Percentiles rank a stretch among this genome's conserved stretches.
phyloP scores from a whole-genome alignment of 2,113 vertebrate genomes.

The Lycocorax pyrrhopterus region DNA sequence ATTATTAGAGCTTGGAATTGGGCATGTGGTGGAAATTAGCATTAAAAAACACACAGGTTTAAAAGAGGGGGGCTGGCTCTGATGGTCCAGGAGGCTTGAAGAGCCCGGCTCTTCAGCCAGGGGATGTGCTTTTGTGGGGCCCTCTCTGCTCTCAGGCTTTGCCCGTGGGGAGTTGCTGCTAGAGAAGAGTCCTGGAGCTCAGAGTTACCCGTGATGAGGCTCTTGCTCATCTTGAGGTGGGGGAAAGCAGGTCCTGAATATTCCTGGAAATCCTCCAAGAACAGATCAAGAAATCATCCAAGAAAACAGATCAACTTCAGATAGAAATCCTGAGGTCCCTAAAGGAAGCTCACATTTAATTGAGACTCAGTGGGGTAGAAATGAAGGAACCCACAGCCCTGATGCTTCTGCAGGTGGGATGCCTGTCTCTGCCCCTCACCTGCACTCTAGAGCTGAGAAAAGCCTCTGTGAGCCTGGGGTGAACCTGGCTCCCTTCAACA shows the following conservation, averaged over 20 bases:
- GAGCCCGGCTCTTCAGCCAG: not conserved
- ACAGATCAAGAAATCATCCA: no score
- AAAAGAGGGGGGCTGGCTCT: not conserved
- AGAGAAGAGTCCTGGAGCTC: not conserved
- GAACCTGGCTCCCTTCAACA: not conserved
- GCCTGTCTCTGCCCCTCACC: not conserved
- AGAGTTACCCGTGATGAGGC: not conserved
- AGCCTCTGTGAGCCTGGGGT: not conserved
- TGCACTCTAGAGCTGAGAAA: not conserved
- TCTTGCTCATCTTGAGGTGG: not conserved
- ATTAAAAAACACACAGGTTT: not conserved
- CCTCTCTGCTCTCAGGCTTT: not conserved
- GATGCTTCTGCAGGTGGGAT: not conserved
- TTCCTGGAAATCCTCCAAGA: not conserved
- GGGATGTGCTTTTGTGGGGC: not conserved
- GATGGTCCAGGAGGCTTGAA: not conserved
- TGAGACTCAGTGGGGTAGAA: not conserved
- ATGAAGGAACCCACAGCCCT: not conserved
- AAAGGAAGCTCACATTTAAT: not conserved
- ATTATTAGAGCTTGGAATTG: slow-evolving; percentile 5
- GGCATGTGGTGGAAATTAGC: slow-evolving; percentile 27
- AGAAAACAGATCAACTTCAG: not conserved
- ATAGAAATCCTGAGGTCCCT: not conserved
- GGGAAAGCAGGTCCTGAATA: not conserved
- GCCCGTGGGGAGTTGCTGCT: rapidly evolving